Base-by-base conservation (phyloP, 2,113 vertebrate genomes). In the Pygoscelis adeliae region DNA sequence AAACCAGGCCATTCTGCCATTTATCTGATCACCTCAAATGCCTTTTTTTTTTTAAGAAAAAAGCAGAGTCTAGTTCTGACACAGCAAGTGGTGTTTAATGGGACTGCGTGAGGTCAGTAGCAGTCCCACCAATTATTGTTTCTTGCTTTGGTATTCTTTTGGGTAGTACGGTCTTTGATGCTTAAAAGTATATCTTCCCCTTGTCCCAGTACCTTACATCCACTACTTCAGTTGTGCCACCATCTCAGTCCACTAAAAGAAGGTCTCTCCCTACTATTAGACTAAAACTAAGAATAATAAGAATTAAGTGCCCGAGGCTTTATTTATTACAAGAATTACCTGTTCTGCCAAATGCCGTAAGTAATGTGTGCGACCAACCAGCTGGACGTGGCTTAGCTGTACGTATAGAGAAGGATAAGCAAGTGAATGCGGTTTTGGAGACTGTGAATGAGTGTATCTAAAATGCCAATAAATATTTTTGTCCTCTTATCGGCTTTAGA, bases 311-410 rank as follows among this genome's bases (percentile, higher is more conserved):
- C 95, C 91, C 0, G 46, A 79, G 93, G 94, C 73, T 84, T 50
- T 40, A 65, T 34, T 83, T 91, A n/a, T 61, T 93, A 83, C 87
- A 83, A 83, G 95, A 93, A 92, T 95, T 96, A 95, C 94, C 87
- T 94, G 90, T 94, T 95, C 71, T 94, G 74, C 62, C 53, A 23
- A 76, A 80, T 4, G 56, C 82, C 63, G 49, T 53, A 38, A 40
- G 69, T 73, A 70, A 22, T 8, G 19, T 42, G 56, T 93, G 77
- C 72, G 78, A 65, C 42, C 87, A 85, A 3, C 11, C 78, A 59
- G 70, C 81, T 95, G 93, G 44, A 84, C 42, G 46, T 49, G 66
- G 42, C 93, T 87, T 11, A 53, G 91, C 86, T 89, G 36, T 61
- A 16, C 29, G 0, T 10, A 15, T 16, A 8, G 27, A 36, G 72